Evolutionary conservation across 2,113 vertebrate species (phyloP).

Genomic region (Python bivittatus): DNA sequence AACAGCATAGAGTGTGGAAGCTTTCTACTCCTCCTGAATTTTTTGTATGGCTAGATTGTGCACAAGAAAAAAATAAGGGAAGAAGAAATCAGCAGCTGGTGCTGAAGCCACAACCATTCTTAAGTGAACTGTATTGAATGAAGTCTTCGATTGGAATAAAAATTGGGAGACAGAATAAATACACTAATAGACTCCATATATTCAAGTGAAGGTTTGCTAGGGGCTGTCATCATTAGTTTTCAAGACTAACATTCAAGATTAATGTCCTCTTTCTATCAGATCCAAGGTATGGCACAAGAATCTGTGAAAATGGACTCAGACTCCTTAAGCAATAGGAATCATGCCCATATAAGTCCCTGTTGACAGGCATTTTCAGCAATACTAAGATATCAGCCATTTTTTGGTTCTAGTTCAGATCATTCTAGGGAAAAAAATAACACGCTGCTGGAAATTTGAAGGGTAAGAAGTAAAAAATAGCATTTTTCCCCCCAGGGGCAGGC

Average conservation of each 20-base stretch:
- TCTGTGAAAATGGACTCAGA: neutral
- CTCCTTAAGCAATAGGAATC: neutral
- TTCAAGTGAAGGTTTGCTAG: neutral
- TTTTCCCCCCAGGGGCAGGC: neutral
- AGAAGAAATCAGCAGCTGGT: neutral
- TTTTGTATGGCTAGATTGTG: neutral
- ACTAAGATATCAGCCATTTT: neutral
- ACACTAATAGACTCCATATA: neutral
- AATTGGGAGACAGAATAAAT: neutral
- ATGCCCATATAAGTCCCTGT: neutral
- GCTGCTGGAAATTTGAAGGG: neutral
- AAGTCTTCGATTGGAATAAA: neutral
- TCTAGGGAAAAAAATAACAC: neutral
- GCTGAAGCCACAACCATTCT: neutral
- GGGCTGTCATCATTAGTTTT: neutral
- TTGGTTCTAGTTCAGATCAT: neutral
- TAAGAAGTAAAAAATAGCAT: neutral
- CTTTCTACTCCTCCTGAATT: neutral
- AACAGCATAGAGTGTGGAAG: neutral
- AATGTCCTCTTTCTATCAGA: neutral
- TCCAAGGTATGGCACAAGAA: neutral
- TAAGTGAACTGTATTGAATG: neutral
- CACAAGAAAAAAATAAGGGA: neutral
- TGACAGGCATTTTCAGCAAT: neutral
- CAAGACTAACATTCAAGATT: neutral